These are phyloP conservation scores for Oenanthe melanoleuca DNA, from an alignment of 2,113 vertebrate species.

Conservation along the genomic window DNA sequence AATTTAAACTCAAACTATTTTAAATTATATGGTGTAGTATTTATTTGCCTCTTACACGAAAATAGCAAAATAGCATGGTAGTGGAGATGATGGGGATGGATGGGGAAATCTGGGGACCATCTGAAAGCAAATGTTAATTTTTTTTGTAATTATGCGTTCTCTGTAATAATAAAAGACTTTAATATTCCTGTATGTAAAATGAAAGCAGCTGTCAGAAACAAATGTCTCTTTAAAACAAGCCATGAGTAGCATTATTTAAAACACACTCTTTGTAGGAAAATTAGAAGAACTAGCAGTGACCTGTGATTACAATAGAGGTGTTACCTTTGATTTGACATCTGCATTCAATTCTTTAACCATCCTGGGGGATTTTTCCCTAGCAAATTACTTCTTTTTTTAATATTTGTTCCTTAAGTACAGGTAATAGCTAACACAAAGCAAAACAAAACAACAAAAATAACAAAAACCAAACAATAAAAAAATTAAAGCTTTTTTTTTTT, in stretches of 20 bases:
- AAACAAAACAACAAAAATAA: not conserved
- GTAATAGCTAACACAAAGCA: not conserved
- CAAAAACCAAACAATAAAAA: not conserved
- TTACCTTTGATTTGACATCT: not conserved
- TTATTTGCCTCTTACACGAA: not conserved
- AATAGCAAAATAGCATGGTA: not conserved
- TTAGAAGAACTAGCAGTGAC: not conserved
- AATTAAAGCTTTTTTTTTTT: not conserved
- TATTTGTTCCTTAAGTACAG: not conserved
- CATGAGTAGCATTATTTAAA: not conserved
- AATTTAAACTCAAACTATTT: not conserved
- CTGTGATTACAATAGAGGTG: not conserved
- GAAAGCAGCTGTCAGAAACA: conserved; percentile 14
- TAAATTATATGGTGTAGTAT: not conserved
- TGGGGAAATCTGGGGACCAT: not conserved
- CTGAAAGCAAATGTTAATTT: not conserved
- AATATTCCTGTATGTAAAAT: conserved; percentile 2
- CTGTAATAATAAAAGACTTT: not conserved
- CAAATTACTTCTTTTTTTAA: not conserved
- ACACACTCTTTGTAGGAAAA: not conserved
- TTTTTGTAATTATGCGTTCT: not conserved
- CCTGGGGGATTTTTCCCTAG: not conserved
- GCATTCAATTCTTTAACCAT: not conserved
- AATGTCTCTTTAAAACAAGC: not conserved
- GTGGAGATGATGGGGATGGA: not conserved